A percentile compares a stretch with the other conserved stretches of the same genome.
These are phyloP conservation scores for Entomobrya multifasciata DNA, from an alignment of 2,888 invertebrate genomes.

Conservation along the genomic window DNA sequence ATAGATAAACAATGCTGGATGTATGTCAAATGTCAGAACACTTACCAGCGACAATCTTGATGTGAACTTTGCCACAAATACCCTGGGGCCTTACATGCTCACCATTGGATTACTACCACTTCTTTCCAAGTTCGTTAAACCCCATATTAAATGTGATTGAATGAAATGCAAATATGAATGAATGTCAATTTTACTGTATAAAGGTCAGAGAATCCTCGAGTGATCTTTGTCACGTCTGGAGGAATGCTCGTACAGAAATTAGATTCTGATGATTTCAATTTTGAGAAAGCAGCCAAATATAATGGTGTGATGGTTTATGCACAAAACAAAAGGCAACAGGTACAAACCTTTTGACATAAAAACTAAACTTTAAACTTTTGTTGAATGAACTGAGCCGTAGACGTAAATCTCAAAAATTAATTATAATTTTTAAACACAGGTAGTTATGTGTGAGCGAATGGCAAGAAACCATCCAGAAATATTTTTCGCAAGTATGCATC, in stretches of 20 bases:
- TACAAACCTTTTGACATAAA: constrained; percentile 50
- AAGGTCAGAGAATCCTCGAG: constrained; percentile 80
- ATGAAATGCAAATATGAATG: too few relatives aligned
- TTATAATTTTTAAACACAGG: too few relatives aligned
- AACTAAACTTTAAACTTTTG: too few relatives aligned
- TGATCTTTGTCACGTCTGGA: constrained; percentile 82
- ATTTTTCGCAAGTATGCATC: constrained; percentile 82
- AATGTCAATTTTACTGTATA: constrained; percentile 67
- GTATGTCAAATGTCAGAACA: constrained; percentile 82
- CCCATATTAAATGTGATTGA: too few relatives aligned
- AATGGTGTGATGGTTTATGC: constrained; percentile 83
- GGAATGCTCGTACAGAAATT: constrained; percentile 82
- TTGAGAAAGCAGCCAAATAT: constrained; percentile 82
- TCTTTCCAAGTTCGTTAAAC: constrained; percentile 80
- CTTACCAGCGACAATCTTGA: constrained; percentile 81
- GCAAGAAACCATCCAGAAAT: constrained; percentile 81
- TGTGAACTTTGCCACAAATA: constrained; percentile 83
- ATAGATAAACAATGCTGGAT: constrained; percentile 83
- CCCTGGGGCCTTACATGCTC: constrained; percentile 82
- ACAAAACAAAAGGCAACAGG: constrained; percentile 82
- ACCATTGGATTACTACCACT: constrained; percentile 81
- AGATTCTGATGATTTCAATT: constrained; percentile 81
- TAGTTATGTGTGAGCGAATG: constrained; percentile 82
- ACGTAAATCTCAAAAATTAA: too few relatives aligned
- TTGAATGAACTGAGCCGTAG: too few relatives aligned